Evolutionary conservation across 2,113 vertebrate species (phyloP).

Genomic region (Nesoenas mayeri): DNA sequence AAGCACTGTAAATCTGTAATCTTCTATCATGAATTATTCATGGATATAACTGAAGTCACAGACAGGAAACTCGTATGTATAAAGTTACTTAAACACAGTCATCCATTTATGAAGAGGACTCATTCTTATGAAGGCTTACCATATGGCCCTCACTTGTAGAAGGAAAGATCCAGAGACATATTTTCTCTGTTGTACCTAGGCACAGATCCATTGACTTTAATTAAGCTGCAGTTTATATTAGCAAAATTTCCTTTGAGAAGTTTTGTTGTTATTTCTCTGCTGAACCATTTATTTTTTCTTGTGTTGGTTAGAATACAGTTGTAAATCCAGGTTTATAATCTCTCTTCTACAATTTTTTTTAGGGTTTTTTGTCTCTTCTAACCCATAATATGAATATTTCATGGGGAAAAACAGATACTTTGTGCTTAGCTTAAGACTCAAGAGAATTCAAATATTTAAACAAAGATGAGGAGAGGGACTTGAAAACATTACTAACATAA

Average conservation of each 20-base stretch:
- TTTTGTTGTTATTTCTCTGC: background rate
- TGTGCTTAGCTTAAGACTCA: background rate
- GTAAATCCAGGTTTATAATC: background rate
- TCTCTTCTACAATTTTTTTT: background rate
- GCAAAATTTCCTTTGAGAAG: background rate
- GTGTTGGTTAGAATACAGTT: background rate
- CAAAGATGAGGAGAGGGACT: background rate
- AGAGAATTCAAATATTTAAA: background rate
- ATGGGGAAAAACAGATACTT: background rate
- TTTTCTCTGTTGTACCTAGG: background rate
- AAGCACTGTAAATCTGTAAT: background rate
- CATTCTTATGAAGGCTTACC: background rate
- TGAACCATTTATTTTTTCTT: background rate
- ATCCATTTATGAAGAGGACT: background rate
- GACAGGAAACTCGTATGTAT: background rate
- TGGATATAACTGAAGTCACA: background rate
- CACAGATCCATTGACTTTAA: background rate
- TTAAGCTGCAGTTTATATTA: background rate
- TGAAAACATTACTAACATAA: background rate
- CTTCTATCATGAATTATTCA: constrained; percentile 39
- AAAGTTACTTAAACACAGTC: background rate
- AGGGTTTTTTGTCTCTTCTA: background rate
- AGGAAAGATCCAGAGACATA: background rate
- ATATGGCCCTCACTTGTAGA: background rate
- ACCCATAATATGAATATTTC: background rate